Percentiles rank a stretch among this genome's conserved stretches.
Evolutionary conservation across 2,113 vertebrate genomes (phyloP).

Genomic region (Raja brachyura): DNA sequence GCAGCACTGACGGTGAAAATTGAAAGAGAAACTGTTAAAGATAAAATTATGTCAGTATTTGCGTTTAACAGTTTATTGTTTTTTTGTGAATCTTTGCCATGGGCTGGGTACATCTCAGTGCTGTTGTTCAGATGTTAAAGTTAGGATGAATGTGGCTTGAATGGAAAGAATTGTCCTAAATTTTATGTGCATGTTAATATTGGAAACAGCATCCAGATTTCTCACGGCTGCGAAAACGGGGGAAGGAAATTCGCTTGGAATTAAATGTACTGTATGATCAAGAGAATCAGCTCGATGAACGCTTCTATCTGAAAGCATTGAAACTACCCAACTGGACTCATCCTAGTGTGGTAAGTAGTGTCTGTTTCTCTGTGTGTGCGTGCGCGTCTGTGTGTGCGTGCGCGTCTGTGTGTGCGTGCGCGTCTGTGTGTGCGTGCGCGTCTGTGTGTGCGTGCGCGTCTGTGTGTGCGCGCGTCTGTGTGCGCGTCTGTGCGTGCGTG

Average conservation of each 20-base stretch:
- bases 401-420: background rate
- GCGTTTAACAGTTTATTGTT: no score
- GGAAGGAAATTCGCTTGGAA: constrained; percentile 60
- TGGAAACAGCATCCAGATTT: constrained; percentile 60
- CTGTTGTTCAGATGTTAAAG: background rate
- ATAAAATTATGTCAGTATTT: no score
- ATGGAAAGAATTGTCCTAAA: background rate
- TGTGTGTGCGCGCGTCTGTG: no score
- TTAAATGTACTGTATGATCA: constrained; percentile 55
- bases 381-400: background rate
- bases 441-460: no score
- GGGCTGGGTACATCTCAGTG: no score
- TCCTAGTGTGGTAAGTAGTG: constrained; percentile 66
- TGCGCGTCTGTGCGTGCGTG: background rate
- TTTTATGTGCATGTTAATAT: background rate
- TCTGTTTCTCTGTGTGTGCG: background rate
- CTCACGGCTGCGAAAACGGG: constrained; percentile 52
- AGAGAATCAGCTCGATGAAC: constrained; percentile 60
- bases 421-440: no score
- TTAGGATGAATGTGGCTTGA: constrained; percentile 19
- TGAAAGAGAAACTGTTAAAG: no score
- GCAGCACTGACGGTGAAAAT: no score
- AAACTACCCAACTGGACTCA: constrained; percentile 77
- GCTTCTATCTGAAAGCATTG: constrained; percentile 66
- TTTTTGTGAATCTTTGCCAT: no score